Percentiles rank a stretch among this genome's conserved stretches.
Conservation (phyloP, 1,140 invertebrate genomes). For the Drosophila eugracilis region DNA sequence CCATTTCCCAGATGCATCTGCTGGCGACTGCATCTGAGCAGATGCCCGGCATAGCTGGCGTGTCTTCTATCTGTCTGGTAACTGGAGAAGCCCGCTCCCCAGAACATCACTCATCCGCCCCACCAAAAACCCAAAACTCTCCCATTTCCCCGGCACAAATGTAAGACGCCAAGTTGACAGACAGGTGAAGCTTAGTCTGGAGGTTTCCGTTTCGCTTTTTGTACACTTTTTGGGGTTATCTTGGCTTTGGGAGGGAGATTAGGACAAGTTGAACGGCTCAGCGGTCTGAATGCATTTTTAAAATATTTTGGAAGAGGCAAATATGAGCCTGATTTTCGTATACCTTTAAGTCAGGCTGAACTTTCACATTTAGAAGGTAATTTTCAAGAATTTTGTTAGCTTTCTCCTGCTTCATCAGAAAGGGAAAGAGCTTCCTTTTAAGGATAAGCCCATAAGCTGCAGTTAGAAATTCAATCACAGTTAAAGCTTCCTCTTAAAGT, state of each 20-base stretch:
- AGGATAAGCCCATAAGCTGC: too few relatives aligned
- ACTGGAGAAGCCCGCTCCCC: conserved; percentile 30
- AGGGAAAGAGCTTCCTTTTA: too few relatives aligned
- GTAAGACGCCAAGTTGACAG: conserved; percentile 69
- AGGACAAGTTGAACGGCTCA: background rate
- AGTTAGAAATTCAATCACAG: too few relatives aligned
- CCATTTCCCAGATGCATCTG: conserved; percentile 65
- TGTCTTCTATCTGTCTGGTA: conserved; percentile 43
- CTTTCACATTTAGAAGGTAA: too few relatives aligned
- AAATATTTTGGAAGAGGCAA: background rate
- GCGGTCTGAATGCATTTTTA: background rate
- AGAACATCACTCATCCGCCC: conserved; percentile 41
- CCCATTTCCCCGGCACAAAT: conserved; percentile 17
- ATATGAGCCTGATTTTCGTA: too few relatives aligned
- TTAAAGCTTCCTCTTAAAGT: too few relatives aligned
- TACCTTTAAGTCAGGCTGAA: too few relatives aligned
- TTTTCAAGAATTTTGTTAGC: too few relatives aligned
- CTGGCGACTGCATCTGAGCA: conserved; percentile 41
- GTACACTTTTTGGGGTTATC: background rate
- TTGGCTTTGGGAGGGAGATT: background rate
- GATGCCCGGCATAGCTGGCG: conserved; percentile 31
- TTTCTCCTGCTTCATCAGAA: too few relatives aligned
- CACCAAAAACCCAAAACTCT: conserved; percentile 44
- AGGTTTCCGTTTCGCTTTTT: conserved; percentile 21
- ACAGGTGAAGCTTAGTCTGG: conserved; percentile 70